phyloP scores from a whole-genome alignment of 2,113 vertebrate genomes.

The Neotoma lepida region DNA sequence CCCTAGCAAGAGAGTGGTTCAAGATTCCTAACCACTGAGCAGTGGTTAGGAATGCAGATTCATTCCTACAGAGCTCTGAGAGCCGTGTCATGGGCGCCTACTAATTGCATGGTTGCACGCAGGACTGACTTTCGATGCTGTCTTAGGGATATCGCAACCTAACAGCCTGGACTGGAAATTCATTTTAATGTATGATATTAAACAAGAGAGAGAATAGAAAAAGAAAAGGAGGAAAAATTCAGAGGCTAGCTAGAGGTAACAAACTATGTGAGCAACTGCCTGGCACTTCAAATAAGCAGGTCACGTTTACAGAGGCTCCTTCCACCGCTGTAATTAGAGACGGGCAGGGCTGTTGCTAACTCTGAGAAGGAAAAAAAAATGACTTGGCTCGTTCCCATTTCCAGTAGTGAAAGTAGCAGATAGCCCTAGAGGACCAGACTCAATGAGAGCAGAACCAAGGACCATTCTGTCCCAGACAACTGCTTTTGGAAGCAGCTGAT shows the following conservation, averaged over 20 bases:
- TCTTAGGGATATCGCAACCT: background rate
- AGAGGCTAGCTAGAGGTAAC: background rate
- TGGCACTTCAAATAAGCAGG: constrained; percentile 12
- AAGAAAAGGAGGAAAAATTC: background rate
- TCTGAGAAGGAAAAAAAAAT: background rate
- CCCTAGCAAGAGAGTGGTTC: background rate
- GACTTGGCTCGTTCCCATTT: constrained; percentile 10
- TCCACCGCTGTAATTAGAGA: constrained; percentile 42
- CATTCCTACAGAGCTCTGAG: background rate
- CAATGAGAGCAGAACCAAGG: background rate
- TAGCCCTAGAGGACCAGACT: background rate
- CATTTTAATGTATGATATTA: background rate
- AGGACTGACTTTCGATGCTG: background rate
- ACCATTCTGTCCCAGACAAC: fast-evolving
- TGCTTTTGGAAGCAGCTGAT: background rate
- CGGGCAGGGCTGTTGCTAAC: background rate
- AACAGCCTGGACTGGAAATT: background rate
- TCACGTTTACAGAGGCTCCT: background rate
- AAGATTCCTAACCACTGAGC: background rate
- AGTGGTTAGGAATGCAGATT: background rate
- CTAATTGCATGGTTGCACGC: fast-evolving
- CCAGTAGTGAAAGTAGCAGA: background rate
- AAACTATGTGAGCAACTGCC: background rate
- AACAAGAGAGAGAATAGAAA: background rate
- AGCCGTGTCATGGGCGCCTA: background rate